Evolutionary conservation across 2,888 invertebrate genomes (phyloP).

Genomic region (Diarsia rubi): DNA sequence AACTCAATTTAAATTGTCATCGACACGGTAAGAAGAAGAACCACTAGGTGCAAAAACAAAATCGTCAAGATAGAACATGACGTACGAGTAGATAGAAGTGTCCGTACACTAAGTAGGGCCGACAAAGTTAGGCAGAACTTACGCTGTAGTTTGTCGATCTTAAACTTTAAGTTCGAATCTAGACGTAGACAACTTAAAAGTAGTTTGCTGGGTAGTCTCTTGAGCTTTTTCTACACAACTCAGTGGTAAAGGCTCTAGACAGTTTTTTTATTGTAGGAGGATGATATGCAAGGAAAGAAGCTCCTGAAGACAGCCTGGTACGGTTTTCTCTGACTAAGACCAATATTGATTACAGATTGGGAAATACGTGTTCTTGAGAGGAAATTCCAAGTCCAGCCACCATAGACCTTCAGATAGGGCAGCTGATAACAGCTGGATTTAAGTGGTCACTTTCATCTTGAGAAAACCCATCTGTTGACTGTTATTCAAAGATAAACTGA

Average conservation of each 20-base stretch:
- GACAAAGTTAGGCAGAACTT: constrained; percentile 4
- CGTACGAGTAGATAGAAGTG: neutral
- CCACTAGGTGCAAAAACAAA: too few species aligned
- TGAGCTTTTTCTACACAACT: neutral
- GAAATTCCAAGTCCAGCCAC: neutral
- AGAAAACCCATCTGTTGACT: neutral
- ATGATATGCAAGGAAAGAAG: neutral
- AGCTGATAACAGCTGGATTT: neutral
- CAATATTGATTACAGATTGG: neutral
- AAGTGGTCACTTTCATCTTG: too few species aligned
- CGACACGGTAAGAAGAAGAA: too few species aligned
- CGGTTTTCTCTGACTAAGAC: neutral
- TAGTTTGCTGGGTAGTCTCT: too few species aligned
- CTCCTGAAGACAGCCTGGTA: neutral
- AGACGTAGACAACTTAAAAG: neutral
- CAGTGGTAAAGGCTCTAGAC: neutral
- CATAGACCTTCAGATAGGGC: neutral
- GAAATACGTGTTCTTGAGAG: neutral
- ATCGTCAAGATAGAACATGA: too few species aligned
- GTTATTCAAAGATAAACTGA: neutral
- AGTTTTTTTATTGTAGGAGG: neutral
- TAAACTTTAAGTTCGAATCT: neutral
- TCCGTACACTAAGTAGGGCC: neutral
- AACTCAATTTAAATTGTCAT: too few species aligned
- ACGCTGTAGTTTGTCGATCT: neutral